Base-by-base conservation (phyloP, 2,888 invertebrate genomes). In the Dromius quadrimaculatus region DNA sequence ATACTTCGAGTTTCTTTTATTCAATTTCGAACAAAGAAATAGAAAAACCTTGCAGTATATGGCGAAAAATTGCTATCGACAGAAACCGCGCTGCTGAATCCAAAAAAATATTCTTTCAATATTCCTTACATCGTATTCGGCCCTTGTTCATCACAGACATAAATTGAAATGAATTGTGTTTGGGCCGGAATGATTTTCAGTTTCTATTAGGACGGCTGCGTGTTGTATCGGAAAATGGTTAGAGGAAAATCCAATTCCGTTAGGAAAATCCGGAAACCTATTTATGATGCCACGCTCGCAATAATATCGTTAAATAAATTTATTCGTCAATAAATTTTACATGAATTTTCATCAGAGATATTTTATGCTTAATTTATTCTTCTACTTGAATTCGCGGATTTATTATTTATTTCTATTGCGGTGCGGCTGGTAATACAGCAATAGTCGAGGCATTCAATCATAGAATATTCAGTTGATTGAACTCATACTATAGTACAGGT, bases 271-370 rank as follows among this genome's bases (percentile, higher is more conserved):
- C 38, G 23, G 54, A 59, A 68, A 68, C 45, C 54, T 68, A 59
- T 68, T 68, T 68, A 68, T 68, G 68, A 68, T 68, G 57, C 57
- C 43, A 59, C 59, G 45, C 68, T 68, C 68, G 68, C 68, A 68
- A 68, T 68, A 57, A 68, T 68, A 68, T 68, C 68, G 68, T 68
- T 68, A 68, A 68, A 68, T 66, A 66, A 66, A 66, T 66, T 66
- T 66, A 66, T 66, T 22, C 36, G 66, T 66, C 66, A 59, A 59
- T 59, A 68, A 68, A 68, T 68, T 66, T 57, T 66, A 66, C 54
- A 54, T 66, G 64, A 64, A 64, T 50, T 65, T 65, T 54, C 50
- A 50, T 59, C 59, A 59, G 59, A 19, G 59, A 59, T 59, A 59
- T 59, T 65, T 50, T 65, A 50, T 54, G 54, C 65, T 8, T 23